Evolutionary conservation across 2,113 vertebrate species (phyloP).

Genomic region (Ailuropoda melanoleuca): DNA sequence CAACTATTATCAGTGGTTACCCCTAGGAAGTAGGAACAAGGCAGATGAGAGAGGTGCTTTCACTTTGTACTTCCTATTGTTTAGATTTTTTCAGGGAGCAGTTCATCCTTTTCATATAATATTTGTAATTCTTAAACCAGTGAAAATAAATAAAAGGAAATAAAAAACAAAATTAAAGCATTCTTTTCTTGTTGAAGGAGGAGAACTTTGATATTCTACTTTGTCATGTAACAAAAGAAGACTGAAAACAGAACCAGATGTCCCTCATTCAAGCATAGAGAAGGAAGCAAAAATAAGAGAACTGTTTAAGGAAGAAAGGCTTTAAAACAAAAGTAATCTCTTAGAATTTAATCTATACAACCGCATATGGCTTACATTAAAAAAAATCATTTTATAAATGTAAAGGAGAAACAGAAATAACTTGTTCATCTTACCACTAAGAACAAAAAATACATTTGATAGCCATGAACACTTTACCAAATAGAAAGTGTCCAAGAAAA

Average conservation of each 20-base stretch:
- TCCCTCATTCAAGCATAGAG: constrained; percentile 76
- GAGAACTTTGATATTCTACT: constrained; percentile 59
- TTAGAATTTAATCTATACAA: constrained; percentile 1
- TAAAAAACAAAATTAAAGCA: constrained; percentile 74
- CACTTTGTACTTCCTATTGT: not conserved
- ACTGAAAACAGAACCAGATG: constrained; percentile 82
- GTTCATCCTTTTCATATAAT: constrained; percentile 49
- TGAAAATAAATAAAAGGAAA: constrained; percentile 66
- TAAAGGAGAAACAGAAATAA: constrained; percentile 42
- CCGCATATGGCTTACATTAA: not conserved
- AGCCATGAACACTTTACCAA: not conserved
- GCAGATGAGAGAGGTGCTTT: not conserved
- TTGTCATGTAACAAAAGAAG: constrained; percentile 76
- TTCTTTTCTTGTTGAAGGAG: constrained; percentile 70
- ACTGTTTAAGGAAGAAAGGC: constrained; percentile 25
- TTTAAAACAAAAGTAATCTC: constrained; percentile 42
- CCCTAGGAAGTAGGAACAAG: not conserved
- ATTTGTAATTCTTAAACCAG: constrained; percentile 64
- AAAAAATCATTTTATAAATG: not conserved
- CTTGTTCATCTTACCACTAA: constrained; percentile 28
- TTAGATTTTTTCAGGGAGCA: constrained; percentile 37
- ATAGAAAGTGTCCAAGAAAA: constrained; percentile 42
- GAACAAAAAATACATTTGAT: constrained; percentile 43
- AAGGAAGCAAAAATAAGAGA: constrained; percentile 73
- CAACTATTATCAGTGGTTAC: not conserved